Percentiles rank a stretch among this genome's conserved stretches.
Evolutionary conservation across 2,888 invertebrate species (phyloP).

Genomic region (Gortyna flavago): DNA sequence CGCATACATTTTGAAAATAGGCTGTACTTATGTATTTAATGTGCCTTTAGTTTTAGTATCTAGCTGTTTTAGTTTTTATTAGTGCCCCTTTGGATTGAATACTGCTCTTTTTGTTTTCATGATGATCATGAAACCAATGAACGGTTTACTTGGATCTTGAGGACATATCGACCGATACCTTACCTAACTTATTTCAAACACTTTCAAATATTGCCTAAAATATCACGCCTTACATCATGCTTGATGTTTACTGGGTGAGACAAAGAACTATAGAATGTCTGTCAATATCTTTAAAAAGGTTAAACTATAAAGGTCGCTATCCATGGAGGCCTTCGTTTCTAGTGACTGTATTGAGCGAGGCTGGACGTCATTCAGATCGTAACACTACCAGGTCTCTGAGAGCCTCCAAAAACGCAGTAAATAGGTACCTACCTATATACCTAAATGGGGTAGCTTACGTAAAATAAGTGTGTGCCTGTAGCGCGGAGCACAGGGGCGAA

Average conservation of each 20-base stretch:
- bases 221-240: no score
- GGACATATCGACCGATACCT: no score
- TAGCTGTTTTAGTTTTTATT: no score
- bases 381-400: not conserved
- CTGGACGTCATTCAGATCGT: not conserved
- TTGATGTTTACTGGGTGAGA: not conserved
- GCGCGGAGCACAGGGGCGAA: conserved; percentile 52
- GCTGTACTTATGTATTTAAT: no score
- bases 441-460: conserved; percentile 30
- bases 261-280: not conserved
- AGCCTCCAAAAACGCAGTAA: not conserved
- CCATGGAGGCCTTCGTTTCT: not conserved
- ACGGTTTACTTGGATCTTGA: no score
- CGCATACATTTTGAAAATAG: no score
- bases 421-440: not conserved
- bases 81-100: no score
- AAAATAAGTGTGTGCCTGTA: conserved; percentile 47
- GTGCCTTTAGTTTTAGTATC: no score
- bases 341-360: not conserved
- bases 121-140: no score
- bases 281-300: not conserved
- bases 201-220: no score
- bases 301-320: not conserved
- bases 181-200: no score
- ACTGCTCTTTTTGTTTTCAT: no score